Evolutionary conservation across 2,888 invertebrate genomes (phyloP), one percentile per base, ranked within the genome.

Genomic region (Choristoneura rosaceana): DNA sequence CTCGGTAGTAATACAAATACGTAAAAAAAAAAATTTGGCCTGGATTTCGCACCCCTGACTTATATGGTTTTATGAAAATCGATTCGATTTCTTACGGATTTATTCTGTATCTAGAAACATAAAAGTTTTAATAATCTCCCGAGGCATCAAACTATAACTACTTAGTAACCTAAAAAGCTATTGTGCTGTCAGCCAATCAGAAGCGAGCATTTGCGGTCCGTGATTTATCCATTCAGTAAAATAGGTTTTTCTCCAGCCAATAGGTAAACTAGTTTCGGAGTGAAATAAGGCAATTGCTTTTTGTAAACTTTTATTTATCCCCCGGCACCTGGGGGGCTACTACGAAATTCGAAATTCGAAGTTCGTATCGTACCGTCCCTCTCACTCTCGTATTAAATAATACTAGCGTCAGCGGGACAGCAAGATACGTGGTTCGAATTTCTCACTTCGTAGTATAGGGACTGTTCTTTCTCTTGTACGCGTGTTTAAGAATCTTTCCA

Each of bases 251-350:
- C 59, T 59, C 17, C 34, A 59, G 59, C 34, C 33, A 59, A 59
- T 34, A 59, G 59, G 55, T 25, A 55, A 59, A 34, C 34, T 59
- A 59, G 59, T 59, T 59, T 33, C 34, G 8, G 17, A 34, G 59
- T 59, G 34, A 59, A 59, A 59, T 59, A 34, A 59, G 17, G 59
- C 59, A 34, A 59, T 33, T 38, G 59, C 59, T 59, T 59, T 59
- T 59, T 59, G 59, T 34, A 34, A 34, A 34, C 59, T 59, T 59
- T 59, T 55, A 55, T 25, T 25, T 25, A 10, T 55, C 55, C 55
- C 55, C 25, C 25, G 25, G n/a, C 55, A 55, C 55, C 55, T 25
- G 25, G 25, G 25, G 25, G 25, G 25, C 25, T 25, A 25, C 25
- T 25, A 25, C 25, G 25, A 25, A 25, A 25, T 25, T 25, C 25